Conservation (phyloP, 2,797 vertebrate genomes). For the Tokudaia muenninki region DNA sequence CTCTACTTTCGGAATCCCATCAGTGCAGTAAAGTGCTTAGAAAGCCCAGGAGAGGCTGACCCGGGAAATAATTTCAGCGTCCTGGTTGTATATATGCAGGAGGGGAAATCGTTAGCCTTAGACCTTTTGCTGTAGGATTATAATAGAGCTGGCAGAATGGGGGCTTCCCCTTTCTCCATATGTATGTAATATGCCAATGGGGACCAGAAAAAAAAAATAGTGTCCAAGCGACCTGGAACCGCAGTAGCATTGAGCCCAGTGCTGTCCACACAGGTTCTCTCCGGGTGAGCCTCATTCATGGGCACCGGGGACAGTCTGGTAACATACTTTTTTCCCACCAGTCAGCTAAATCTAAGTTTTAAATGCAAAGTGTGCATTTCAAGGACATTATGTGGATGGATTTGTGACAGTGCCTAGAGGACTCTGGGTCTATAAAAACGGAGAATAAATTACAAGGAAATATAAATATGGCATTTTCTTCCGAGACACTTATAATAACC, state of each 20-base stretch:
- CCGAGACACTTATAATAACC: not conserved
- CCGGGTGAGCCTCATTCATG: not conserved
- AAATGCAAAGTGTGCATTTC: constrained; percentile 66
- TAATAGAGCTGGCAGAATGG: not conserved
- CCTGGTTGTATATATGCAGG: not conserved
- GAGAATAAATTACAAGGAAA: constrained; percentile 70
- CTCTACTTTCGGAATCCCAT: constrained; percentile 35
- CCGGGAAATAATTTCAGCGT: not conserved
- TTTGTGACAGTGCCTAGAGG: constrained; percentile 40
- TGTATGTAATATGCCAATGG: not conserved
- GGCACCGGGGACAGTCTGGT: not conserved
- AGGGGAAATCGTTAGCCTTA: not conserved
- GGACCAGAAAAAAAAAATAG: constrained; percentile 41
- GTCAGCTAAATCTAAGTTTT: constrained; percentile 55
- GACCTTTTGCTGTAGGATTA: not conserved
- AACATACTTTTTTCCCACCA: not conserved
- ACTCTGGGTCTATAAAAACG: constrained; percentile 16
- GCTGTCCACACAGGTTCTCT: not conserved
- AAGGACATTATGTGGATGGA: constrained; percentile 59
- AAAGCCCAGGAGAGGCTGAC: not conserved
- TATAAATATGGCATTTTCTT: constrained; percentile 64
- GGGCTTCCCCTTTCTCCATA: not conserved
- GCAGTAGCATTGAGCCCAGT: not conserved
- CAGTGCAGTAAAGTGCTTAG: not conserved
- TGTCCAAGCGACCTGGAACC: not conserved